A percentile compares a stretch with the other conserved stretches of the same genome.
phyloP scores from a whole-genome alignment of 2,797 vertebrate species.

The Propithecus perrieri region DNA sequence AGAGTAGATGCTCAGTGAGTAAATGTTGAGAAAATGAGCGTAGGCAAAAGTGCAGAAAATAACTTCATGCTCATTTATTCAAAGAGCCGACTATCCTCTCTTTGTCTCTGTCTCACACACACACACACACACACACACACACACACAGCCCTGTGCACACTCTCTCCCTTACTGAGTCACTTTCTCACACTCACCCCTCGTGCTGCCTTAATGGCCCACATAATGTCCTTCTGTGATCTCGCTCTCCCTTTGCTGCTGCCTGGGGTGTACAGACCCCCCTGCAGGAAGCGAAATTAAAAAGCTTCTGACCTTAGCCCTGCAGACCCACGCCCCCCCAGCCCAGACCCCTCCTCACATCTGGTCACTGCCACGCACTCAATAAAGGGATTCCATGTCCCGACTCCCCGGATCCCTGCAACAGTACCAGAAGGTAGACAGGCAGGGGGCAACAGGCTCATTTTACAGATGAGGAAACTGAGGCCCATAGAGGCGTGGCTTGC shows the following conservation, averaged over 20 bases:
- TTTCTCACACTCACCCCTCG: neutral
- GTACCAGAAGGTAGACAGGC: neutral
- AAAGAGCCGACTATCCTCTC: neutral
- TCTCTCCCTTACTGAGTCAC: neutral
- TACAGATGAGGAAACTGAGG: neutral
- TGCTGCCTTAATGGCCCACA: neutral
- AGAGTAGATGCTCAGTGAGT: neutral
- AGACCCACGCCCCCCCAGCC: neutral
- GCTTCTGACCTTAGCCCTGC: neutral
- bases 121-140: neutral
- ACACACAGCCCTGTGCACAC: neutral
- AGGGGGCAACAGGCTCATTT: neutral
- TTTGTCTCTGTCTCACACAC: neutral
- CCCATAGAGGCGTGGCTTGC: neutral
- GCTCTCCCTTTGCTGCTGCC: neutral
- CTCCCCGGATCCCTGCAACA: neutral
- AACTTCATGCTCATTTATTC: neutral
- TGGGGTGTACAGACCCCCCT: neutral
- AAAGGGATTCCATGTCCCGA: neutral
- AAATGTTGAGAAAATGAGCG: neutral
- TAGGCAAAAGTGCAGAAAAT: neutral
- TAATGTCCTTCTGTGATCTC: neutral
- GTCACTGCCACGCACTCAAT: rapidly evolving
- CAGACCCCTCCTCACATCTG: neutral
- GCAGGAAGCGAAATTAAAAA: neutral